Evolutionary conservation across 1,140 invertebrate genomes (phyloP).

Genomic region (Pseudachorutes palmiensis): DNA sequence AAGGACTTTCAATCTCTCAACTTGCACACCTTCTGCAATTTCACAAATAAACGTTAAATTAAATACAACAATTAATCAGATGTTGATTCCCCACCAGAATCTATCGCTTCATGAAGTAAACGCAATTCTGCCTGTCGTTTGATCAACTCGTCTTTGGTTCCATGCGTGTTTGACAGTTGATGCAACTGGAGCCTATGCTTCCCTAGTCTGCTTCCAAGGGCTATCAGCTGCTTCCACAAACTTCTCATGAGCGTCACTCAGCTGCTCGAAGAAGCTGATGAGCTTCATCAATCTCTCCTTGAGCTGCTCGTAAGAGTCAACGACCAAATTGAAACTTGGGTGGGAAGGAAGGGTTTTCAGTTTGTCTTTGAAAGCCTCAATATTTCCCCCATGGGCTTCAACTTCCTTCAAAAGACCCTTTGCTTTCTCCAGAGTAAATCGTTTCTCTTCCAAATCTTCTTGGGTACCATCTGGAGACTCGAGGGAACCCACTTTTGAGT

Average conservation of each 20-base stretch:
- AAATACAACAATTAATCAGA: no score
- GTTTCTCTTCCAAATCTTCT: conserved; percentile 79
- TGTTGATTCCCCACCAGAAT: no score
- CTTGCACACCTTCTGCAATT: neutral
- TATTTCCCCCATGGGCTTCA: conserved; percentile 61
- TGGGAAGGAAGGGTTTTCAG: conserved; percentile 36
- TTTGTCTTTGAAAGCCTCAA: conserved; percentile 48
- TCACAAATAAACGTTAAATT: neutral
- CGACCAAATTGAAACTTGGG: no score
- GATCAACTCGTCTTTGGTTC: conserved; percentile 63
- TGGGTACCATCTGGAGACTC: conserved; percentile 51
- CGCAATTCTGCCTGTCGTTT: conserved; percentile 43
- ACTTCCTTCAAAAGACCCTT: conserved; percentile 67
- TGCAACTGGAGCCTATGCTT: conserved; percentile 73
- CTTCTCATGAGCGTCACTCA: conserved; percentile 77
- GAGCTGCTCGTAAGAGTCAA: no score
- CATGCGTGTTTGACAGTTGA: conserved; percentile 71
- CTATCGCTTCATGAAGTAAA: no score
- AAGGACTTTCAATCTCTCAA: conserved; percentile 61
- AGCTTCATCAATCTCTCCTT: conserved; percentile 44
- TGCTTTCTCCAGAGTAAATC: conserved; percentile 74
- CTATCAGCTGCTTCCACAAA: conserved; percentile 73
- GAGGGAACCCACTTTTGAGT: conserved; percentile 62
- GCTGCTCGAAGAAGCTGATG: conserved; percentile 50
- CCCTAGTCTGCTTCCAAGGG: conserved; percentile 78